Evolutionary conservation across 2,888 invertebrate genomes (phyloP), one percentile per base, ranked within the genome.

Genomic region (Drosophila meridiana): DNA sequence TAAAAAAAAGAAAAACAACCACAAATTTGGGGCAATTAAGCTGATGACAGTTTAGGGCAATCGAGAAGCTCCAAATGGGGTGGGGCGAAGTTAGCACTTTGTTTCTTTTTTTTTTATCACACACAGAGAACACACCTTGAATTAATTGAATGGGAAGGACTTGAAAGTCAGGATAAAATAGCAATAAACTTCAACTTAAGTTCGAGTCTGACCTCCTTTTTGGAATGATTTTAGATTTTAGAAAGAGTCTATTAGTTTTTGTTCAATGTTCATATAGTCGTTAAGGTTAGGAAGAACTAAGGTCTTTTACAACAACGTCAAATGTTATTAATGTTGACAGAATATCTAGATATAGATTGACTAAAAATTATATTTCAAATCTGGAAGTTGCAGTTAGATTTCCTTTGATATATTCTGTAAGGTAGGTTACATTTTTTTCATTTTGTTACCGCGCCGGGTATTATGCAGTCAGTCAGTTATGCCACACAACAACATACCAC

Each of bases 41-140:
- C 70, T 87, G 87, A 87, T 87, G 90, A 76, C 87, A 90, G 82
- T 88, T 87, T 80, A 75, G 78, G 76, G 75, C 89, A 86, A 83
- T 79, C 67, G 72, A 52, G 63, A 61, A 67, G 42, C 28, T 53
- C 32, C 8, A n/a, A 28, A 38, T n/a, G 4, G 32, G 45, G 45
- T 13, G 38, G 40, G 43, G 58, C 47, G 13, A 45, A 53, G 52
- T 11, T 40, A 1, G 20, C 69, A 40, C n/a, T 56, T 57, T 56
- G 47, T 67, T 28, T 11, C 13, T 28, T 13, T 13, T 32, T 4
- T n/a, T 50, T 32, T 32, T 50, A 52, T 57, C 30, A 45, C 38
- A 47, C 30, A 32, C 58, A 13, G 42, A 53, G 14, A 59, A 77
- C 78, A 78, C 78, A 80, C 78, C 78, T 80, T 20, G 40, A 62